Percentiles rank a stretch among this genome's conserved stretches.
These are phyloP conservation scores for Rhombomys opimus DNA, from an alignment of 2,113 vertebrate genomes.

Conservation along the genomic window DNA sequence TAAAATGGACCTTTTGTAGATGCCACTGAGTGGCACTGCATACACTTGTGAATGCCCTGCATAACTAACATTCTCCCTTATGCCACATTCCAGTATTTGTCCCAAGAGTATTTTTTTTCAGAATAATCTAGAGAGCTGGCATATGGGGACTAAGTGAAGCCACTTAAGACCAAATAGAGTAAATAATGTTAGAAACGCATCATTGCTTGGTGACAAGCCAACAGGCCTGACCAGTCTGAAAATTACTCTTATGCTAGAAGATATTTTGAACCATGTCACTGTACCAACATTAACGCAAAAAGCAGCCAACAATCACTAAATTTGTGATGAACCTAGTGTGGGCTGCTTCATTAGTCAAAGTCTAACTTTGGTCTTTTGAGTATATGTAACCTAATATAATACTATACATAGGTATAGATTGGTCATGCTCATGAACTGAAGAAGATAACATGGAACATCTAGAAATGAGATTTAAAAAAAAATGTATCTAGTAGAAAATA, in stretches of 20 bases:
- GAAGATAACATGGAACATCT: not conserved
- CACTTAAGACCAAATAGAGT: conserved; percentile 52
- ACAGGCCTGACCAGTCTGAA: not conserved
- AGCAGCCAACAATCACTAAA: not conserved
- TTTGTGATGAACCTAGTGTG: not conserved
- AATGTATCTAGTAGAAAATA: not conserved
- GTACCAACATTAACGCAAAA: conserved; percentile 1
- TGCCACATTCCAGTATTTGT: conserved; percentile 88
- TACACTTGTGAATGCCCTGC: conserved; percentile 97
- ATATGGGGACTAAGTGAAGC: conserved; percentile 69
- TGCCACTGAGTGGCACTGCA: conserved; percentile 90
- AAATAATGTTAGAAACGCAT: conserved; percentile 59
- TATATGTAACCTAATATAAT: not conserved
- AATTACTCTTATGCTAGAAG: conserved; percentile 4
- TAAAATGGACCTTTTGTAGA: conserved; percentile 96
- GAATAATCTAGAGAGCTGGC: conserved; percentile 76
- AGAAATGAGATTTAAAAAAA: not conserved
- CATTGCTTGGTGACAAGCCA: not conserved
- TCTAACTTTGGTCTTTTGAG: conserved; percentile 2
- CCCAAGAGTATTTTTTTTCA: conserved; percentile 88
- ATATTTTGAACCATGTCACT: not conserved
- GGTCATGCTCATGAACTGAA: not conserved
- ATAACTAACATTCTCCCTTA: conserved; percentile 94
- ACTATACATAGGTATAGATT: not conserved
- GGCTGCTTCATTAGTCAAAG: not conserved